Evolutionary conservation across 1,140 invertebrate species (phyloP).

Genomic region (Gerris buenoi): DNA sequence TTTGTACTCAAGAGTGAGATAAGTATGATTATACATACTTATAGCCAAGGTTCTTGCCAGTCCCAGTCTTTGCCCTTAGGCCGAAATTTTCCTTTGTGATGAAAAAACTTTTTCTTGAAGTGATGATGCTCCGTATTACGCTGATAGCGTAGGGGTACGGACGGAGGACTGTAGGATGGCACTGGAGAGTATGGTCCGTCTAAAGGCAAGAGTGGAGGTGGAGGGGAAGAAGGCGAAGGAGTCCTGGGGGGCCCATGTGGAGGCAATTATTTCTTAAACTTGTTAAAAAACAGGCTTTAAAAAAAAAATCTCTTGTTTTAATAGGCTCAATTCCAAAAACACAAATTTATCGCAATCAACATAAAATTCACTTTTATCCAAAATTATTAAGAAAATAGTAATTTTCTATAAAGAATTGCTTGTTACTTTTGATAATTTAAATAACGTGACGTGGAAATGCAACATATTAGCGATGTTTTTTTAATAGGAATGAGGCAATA

Average conservation of each 20-base stretch:
- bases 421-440: too few relatives aligned
- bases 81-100: constrained; percentile 41
- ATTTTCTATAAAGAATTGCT: too few relatives aligned
- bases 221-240: constrained; percentile 45
- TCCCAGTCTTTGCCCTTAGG: constrained; percentile 63
- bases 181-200: constrained; percentile 30
- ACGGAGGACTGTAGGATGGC: constrained; percentile 25
- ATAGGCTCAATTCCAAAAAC: too few relatives aligned
- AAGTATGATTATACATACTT: constrained; percentile 2
- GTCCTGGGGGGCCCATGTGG: constrained; percentile 42
- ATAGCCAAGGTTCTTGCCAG: constrained; percentile 32
- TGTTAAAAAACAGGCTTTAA: too few relatives aligned
- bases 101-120: constrained; percentile 67
- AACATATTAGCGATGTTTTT: too few relatives aligned
- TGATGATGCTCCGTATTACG: constrained; percentile 41
- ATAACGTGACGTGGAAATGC: too few relatives aligned
- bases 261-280: too few relatives aligned
- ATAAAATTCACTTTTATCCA: too few relatives aligned
- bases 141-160: constrained; percentile 43
- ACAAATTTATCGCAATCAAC: too few relatives aligned
- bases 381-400: too few relatives aligned
- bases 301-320: too few relatives aligned
- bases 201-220: constrained; percentile 24
- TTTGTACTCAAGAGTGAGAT: constrained; percentile 1
- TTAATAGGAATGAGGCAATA: too few relatives aligned